Conservation (phyloP, 2,888 invertebrate genomes). For the Lycia hirtaria region DNA sequence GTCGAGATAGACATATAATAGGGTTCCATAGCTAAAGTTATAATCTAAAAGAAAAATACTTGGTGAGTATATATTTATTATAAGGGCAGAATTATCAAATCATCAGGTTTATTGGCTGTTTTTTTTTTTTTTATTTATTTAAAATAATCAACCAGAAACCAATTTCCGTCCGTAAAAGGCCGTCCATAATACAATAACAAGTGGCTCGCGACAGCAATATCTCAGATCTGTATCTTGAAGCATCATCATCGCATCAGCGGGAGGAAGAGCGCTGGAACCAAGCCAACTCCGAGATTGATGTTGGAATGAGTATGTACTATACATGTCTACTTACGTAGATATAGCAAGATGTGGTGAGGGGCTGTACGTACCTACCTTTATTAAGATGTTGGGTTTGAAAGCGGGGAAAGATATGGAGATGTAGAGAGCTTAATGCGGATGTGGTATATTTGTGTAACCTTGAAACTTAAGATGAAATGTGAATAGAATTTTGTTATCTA, state of each 20-base stretch:
- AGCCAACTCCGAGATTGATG: slow-evolving; percentile 39
- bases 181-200: slow-evolving; percentile 13
- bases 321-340: background rate
- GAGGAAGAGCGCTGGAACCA: slow-evolving; percentile 31
- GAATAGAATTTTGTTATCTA: no score
- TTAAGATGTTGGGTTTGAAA: slow-evolving; percentile 1
- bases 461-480: no score
- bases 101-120: no score
- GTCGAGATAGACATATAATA: no score
- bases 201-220: slow-evolving; percentile 25
- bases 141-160: background rate
- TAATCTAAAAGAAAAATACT: no score
- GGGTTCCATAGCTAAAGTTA: no score
- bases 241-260: slow-evolving; percentile 40
- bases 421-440: no score
- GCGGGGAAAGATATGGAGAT: background rate
- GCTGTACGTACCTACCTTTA: background rate
- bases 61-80: no score
- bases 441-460: background rate
- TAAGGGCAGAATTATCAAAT: no score
- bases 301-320: slow-evolving; percentile 9
- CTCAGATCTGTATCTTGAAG: slow-evolving; percentile 26
- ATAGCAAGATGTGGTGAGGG: no score
- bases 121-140: background rate
- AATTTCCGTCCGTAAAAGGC: slow-evolving; percentile 14